Conservation (phyloP, 2,113 vertebrate genomes). For the Pomatostomus ruficeps region DNA sequence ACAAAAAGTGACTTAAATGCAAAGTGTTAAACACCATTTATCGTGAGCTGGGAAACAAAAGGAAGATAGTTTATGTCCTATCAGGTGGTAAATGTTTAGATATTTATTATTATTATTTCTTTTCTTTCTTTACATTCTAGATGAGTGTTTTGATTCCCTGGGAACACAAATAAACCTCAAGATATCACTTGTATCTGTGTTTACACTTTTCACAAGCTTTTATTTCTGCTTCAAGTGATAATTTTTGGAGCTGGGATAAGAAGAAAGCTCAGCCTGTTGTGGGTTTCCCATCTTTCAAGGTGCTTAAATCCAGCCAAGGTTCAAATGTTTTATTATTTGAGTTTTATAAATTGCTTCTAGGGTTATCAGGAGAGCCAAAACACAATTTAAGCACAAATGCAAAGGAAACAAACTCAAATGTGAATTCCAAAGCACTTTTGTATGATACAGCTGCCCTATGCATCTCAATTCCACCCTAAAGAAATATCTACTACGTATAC, state of each 20-base stretch:
- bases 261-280: neutral
- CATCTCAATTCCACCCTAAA: neutral
- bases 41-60: neutral
- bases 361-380: neutral
- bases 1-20: neutral
- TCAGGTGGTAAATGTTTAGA: neutral
- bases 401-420: neutral
- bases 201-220: neutral
- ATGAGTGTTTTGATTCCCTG: neutral
- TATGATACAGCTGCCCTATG: neutral
- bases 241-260: neutral
- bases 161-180: neutral
- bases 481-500: neutral
- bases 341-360: neutral
- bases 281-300: neutral
- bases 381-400: neutral
- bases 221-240: neutral
- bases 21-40: neutral
- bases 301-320: neutral
- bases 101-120: neutral
- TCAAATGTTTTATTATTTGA: neutral
- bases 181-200: neutral
- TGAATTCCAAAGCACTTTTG: neutral
- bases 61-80: neutral
- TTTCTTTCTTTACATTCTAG: neutral